phyloP scores from a whole-genome alignment of 1,140 invertebrate genomes.

The Sycophila sp. region DNA sequence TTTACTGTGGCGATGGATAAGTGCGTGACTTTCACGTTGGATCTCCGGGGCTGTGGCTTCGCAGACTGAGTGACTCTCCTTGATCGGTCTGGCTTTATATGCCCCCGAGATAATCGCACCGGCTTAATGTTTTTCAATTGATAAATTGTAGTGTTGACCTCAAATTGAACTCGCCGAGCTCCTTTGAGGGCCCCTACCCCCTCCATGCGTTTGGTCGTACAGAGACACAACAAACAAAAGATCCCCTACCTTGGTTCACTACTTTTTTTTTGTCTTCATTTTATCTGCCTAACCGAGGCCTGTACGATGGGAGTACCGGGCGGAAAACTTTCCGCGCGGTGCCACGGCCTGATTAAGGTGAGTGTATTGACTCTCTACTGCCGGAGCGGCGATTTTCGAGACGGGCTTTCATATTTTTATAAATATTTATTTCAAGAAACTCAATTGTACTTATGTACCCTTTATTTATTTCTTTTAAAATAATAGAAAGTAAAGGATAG shows the following conservation, averaged over 20 bases:
- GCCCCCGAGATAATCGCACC: constrained; percentile 14
- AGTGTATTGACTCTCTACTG: too few relatives aligned
- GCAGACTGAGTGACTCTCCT: constrained; percentile 19
- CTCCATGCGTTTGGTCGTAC: too few relatives aligned
- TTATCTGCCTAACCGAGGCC: too few relatives aligned
- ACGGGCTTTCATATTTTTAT: too few relatives aligned
- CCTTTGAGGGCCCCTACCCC: constrained; percentile 13
- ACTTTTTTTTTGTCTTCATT: neutral
- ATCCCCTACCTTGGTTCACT: neutral
- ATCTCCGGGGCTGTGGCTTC: neutral
- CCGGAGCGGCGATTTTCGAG: too few relatives aligned
- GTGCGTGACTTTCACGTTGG: neutral
- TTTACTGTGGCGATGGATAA: neutral
- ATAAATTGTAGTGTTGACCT: constrained; percentile 38
- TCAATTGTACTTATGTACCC: too few relatives aligned
- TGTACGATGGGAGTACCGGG: too few relatives aligned
- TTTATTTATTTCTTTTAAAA: too few relatives aligned
- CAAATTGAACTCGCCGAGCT: constrained; percentile 24
- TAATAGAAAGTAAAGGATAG: too few relatives aligned
- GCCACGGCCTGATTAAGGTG: too few relatives aligned
- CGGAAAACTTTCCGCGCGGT: neutral
- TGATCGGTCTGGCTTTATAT: constrained; percentile 21
- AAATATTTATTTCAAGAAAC: too few relatives aligned
- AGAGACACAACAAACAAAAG: constrained; percentile 32
- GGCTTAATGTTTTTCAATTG: constrained; percentile 34